Base-by-base conservation (phyloP, 2,888 invertebrate species). In the Linnaemya tessellans region DNA sequence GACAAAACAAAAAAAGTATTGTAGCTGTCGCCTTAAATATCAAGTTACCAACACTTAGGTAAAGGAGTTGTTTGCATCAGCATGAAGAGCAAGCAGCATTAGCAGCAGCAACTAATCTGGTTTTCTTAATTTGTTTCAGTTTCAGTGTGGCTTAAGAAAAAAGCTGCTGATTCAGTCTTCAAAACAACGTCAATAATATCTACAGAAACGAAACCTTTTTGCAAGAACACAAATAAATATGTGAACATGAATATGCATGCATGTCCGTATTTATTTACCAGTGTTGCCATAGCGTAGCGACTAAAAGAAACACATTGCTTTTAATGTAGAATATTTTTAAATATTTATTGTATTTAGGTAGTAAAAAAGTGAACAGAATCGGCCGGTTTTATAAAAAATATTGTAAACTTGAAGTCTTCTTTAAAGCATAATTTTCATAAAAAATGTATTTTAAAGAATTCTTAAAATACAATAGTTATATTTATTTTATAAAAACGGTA, bases 11-110 rank as follows among this genome's bases (percentile, higher is more conserved):
- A 30, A 58, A 30, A 58, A 30, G 58, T 41, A 41, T 41, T 18
- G 11, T 58, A 54, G 62, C 18, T 68, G 68, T 84, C 74, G 75
- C 46, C 67, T 80, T 80, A 84, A 84, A 84, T 84, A 80, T 80
- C 80, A 84, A 77, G 71, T 84, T 84, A 67, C 80, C 67, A 73
- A 64, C 65, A 80, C 70, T 68, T 51, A 75, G 60, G 54, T 67
- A 77, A 71, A 84, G 64, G 54, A 77, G 67, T 68, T 80, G 67
- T 41, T 30, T 5, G 20, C 56, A 41, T n/a, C 51, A 35, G 35
- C 58, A 51, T 5, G n/a, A 25, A 25, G 62, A 64, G 46, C 41
- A 67, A 58, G 20, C 41, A 30, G 30, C 58, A 51, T 8, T 20
- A 25, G 38, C 62, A 64, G 43, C 30, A 71, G 56, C 25, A 58